Evolutionary conservation across 2,888 invertebrate genomes (phyloP).

Genomic region (Drosophila dives): DNA sequence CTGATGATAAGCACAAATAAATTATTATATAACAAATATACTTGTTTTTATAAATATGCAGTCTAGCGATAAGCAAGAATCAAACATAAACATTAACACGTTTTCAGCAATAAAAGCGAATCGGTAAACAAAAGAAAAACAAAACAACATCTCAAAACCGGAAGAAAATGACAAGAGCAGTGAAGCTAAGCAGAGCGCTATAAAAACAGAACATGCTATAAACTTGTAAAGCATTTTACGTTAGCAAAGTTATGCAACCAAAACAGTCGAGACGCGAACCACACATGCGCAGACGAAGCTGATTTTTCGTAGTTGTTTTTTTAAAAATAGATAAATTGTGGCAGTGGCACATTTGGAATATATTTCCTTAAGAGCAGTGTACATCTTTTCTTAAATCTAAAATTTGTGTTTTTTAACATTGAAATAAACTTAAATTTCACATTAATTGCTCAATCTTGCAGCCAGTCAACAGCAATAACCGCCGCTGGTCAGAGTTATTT

Average conservation of each 20-base stretch:
- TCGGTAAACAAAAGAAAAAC: neutral
- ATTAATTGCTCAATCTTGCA: slow-evolving; percentile 14
- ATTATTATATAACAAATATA: neutral
- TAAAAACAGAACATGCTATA: slow-evolving; percentile 4
- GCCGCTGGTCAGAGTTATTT: slow-evolving; percentile 85
- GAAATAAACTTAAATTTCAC: neutral
- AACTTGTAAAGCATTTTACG: slow-evolving; percentile 12
- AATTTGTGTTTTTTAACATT: neutral
- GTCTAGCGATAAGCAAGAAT: slow-evolving; percentile 1
- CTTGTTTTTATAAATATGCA: neutral
- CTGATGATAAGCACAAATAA: neutral
- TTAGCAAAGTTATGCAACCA: neutral
- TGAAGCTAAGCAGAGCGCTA: slow-evolving; percentile 23
- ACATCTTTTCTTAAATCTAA: neutral
- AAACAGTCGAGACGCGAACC: slow-evolving; percentile 21
- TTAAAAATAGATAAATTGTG: neutral
- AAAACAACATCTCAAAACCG: neutral
- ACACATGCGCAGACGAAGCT: neutral
- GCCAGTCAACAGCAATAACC: slow-evolving; percentile 41
- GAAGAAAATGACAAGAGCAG: neutral
- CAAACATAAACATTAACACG: neutral
- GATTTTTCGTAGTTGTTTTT: neutral
- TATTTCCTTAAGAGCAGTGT: neutral
- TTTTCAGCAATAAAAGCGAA: neutral
- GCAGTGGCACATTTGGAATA: neutral